These are phyloP conservation scores for Drosophila takahashii DNA, from an alignment of 1,140 invertebrate species.

Conservation along the genomic window DNA sequence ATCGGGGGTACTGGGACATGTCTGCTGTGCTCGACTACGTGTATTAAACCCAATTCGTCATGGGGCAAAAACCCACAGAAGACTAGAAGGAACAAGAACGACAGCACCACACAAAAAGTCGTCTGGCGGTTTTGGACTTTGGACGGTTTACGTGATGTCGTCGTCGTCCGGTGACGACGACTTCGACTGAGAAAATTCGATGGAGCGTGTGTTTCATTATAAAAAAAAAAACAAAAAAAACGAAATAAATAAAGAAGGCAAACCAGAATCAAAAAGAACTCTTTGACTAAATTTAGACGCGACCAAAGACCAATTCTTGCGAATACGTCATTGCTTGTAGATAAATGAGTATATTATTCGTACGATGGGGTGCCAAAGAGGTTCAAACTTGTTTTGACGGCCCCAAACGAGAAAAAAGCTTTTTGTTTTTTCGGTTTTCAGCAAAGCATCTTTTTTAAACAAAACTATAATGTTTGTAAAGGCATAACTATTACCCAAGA, in stretches of 20 bases:
- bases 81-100: constrained; percentile 25
- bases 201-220: constrained; percentile 39
- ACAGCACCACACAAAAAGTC: constrained; percentile 26
- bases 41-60: constrained; percentile 54
- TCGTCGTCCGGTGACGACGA: constrained; percentile 45
- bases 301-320: constrained; percentile 48
- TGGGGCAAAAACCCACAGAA: constrained; percentile 36
- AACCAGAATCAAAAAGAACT: constrained; percentile 38
- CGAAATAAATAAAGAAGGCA: constrained; percentile 11
- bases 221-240: not conserved
- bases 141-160: constrained; percentile 48
- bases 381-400: constrained; percentile 18
- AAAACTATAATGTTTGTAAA: no score
- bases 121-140: constrained; percentile 67
- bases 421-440: not conserved
- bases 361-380: constrained; percentile 8
- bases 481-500: not conserved
- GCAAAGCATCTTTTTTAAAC: not conserved
- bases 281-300: constrained; percentile 62
- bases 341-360: constrained; percentile 19
- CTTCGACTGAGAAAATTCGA: constrained; percentile 43
- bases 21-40: constrained; percentile 15
- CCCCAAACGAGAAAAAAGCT: constrained; percentile 3
- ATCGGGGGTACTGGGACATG: not conserved
- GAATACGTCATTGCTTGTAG: constrained; percentile 53